phyloP scores from a whole-genome alignment of 2,888 invertebrate genomes.

The Laothoe populi region DNA sequence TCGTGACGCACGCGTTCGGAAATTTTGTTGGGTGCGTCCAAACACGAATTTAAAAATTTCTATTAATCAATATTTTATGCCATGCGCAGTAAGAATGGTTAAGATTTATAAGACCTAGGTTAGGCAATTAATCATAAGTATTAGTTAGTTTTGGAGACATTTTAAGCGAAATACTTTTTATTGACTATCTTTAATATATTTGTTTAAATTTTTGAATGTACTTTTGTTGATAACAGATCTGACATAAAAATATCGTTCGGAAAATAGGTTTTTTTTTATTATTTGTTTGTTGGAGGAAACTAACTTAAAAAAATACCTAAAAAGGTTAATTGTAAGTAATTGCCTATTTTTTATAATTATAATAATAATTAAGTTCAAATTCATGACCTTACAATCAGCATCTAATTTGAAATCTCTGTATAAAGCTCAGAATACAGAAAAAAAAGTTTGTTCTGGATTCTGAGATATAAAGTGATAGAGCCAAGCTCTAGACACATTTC shows the following conservation, averaged over 20 bases:
- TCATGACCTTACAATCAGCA: too few species aligned
- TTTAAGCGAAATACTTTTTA: not conserved
- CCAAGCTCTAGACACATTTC: too few species aligned
- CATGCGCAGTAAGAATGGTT: not conserved
- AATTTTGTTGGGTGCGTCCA: not conserved
- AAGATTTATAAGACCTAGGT: not conserved
- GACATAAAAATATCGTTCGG: slow-evolving; percentile 5
- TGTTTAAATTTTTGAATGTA: slow-evolving; percentile 9
- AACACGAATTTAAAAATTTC: not conserved
- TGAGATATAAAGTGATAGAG: too few species aligned
- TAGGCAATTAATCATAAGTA: not conserved
- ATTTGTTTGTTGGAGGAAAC: too few species aligned
- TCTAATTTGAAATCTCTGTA: too few species aligned
- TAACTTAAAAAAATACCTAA: too few species aligned
- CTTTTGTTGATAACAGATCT: not conserved
- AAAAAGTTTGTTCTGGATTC: too few species aligned
- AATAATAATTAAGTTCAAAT: too few species aligned
- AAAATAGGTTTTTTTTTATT: too few species aligned
- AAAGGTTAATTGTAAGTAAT: too few species aligned
- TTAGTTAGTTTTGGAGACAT: not conserved
- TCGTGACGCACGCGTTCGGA: not conserved
- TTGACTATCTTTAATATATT: not conserved
- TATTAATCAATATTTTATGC: not conserved
- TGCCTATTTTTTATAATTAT: too few species aligned
- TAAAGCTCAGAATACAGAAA: too few species aligned